A percentile compares a stretch with the other conserved stretches of the same genome.
Conservation (phyloP, 2,797 vertebrate genomes). For the Octomys mimax region DNA sequence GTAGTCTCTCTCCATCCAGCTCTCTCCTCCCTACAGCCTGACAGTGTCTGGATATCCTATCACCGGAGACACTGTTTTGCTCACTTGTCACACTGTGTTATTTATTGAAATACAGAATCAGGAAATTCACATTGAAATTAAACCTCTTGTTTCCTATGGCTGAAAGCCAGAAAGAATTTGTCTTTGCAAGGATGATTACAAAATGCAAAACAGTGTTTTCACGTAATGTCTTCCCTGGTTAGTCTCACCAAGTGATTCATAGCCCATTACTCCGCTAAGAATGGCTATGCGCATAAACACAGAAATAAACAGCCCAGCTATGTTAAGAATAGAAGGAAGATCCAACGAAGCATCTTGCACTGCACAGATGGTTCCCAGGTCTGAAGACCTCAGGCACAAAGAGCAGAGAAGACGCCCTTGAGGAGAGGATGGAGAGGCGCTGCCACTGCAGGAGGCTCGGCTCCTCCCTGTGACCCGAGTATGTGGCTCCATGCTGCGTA, state of each 20-base stretch:
- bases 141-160: slow-evolving; percentile 76
- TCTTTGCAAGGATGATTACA: slow-evolving; percentile 59
- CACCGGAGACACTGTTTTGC: slow-evolving; percentile 42
- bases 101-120: slow-evolving; percentile 76
- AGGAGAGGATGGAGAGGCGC: neutral
- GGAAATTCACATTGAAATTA: slow-evolving; percentile 79
- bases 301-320: neutral
- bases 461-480: neutral
- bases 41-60: neutral
- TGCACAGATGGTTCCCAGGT: neutral
- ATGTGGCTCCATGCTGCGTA: neutral
- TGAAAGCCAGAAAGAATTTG: slow-evolving; percentile 65
- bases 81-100: slow-evolving; percentile 70
- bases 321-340: neutral
- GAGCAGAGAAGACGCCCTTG: neutral
- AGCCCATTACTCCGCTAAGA: neutral
- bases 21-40: neutral
- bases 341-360: neutral
- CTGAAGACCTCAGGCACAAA: neutral
- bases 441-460: rapidly evolving
- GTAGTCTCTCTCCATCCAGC: neutral
- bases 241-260: slow-evolving; percentile 57
- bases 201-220: slow-evolving; percentile 52
- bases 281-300: neutral
- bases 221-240: slow-evolving; percentile 62